Evolutionary conservation across 2,888 invertebrate species (phyloP), one percentile per base, ranked within the genome.

Genomic region (Rhamnusium bicolor): DNA sequence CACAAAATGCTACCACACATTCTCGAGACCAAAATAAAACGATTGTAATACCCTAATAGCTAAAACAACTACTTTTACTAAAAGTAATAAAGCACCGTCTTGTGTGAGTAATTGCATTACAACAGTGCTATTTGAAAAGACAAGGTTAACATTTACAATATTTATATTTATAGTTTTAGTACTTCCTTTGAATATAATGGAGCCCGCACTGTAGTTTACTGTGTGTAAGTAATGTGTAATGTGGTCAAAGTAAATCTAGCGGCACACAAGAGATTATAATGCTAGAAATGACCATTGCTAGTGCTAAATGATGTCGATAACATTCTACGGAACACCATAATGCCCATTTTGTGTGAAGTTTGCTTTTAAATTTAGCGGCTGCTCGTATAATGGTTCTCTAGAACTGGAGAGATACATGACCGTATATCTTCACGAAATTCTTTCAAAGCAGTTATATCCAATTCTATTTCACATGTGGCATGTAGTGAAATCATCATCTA

Each of bases 111-210:
- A 54, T 58, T 27, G 56, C 56, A 29, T 16, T 18, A 27, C 32
- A 58, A 32, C 14, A 58, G 14, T 10, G 7, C 32, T 18, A 32
- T 32, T 58, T 32, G n/a, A 29, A 58, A 32, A 29, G 16, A 32
- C n/a, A 32, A 58, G 40, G 32, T 14, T 32, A 56, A 14, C 54
- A 6, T 56, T 56, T 27, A 32, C 18, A 8, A 18, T 58, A 58
- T 58, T 58, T 58, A 58, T 58, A 29, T 58, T 58, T 58, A 58
- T 58, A 29, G 32, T 58, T 58, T 58, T 58, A 58, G 29, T 58
- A 19, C 58, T 58, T 58, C 58, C 58, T 58, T 58, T 58, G 58
- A 58, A 16, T 29, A 12, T 18, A 32, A 5, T 14, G 18, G 19
- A 19, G 32, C n/a, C 32, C 32, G 58, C 58, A 12, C 24, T n/a